Base-by-base conservation (phyloP, 2,888 invertebrate genomes). In the Abscondita cerata region DNA sequence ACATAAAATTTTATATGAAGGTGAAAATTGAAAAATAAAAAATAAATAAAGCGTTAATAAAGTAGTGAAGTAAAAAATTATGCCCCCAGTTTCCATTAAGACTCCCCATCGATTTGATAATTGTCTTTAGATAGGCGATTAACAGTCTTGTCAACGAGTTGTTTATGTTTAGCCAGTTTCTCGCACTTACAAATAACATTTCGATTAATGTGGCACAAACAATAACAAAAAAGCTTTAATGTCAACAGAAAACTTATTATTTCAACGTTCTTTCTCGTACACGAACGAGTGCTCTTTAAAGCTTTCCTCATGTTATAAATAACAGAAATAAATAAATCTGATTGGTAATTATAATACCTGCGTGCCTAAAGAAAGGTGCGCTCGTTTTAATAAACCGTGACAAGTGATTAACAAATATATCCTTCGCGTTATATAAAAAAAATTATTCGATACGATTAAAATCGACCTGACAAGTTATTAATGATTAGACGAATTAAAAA, bases 341-440 rank as follows among this genome's bases (percentile, higher is more conserved):
- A 69, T 69, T 62, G 56, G 70, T 70, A 72, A 70, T 72, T 70
- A 70, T 66, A 68, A 65, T 65, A 66, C 66, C 63, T 64, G 62
- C 36, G 65, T 64, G 65, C 48, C 67, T 67, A 67, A 66, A 62
- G 66, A 41, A 41, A 73, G 73, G 73, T 73, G 73, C 68, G 71
- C 70, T 72, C 69, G 72, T 72, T 72, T 70, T 77, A 76, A 77
- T 77, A 76, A 75, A 74, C 70, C 68, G 70, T 75, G 75, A 75
- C 75, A 72, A 73, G 70, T 72, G 76, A 75, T 75, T 74, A 75
- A 74, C 73, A 72, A 72, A 73, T 68, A 68, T 70, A 72, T 72
- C 68, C 62, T 71, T 70, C 67, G 64, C 53, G 66, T 65, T 65
- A 66, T 66, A 65, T n/a, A n/a, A n/a, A 68, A 50, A 56, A 46